These are phyloP conservation scores for Tetrao urogallus DNA, from an alignment of 2,113 vertebrate species.

Conservation along the genomic window DNA sequence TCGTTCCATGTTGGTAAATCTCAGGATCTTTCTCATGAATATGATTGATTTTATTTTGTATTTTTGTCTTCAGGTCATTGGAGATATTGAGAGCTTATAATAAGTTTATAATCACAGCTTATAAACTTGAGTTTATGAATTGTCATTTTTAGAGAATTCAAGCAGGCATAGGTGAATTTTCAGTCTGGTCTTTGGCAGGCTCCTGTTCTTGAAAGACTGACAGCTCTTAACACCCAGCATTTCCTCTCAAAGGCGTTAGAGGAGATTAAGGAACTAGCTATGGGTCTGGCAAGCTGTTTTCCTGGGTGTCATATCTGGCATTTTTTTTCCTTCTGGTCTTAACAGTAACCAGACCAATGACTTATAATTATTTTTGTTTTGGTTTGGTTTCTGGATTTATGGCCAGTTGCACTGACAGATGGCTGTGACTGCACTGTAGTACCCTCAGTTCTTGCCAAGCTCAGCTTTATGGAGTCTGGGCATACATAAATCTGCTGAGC, in stretches of 20 bases:
- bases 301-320: not conserved
- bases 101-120: not conserved
- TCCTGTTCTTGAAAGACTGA: not conserved
- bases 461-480: conserved; percentile 9
- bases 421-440: conserved; percentile 4
- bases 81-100: not conserved
- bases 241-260: not conserved
- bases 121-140: not conserved
- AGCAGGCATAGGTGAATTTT: rapidly evolving
- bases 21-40: not conserved
- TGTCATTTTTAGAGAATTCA: not conserved
- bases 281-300: not conserved
- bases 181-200: not conserved
- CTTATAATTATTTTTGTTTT: not conserved
- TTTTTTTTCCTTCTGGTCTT: not conserved
- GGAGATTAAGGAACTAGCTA: not conserved
- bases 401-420: conserved; percentile 52
- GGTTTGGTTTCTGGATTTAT: not conserved
- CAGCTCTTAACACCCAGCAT: not conserved
- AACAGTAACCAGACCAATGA: not conserved
- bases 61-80: not conserved
- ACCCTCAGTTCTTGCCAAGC: conserved; percentile 58
- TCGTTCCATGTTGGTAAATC: not conserved
- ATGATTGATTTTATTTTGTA: not conserved
- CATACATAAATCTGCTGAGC: not conserved